Conservation (phyloP, 2,888 invertebrate species). For the Quadroppia sp. region DNA sequence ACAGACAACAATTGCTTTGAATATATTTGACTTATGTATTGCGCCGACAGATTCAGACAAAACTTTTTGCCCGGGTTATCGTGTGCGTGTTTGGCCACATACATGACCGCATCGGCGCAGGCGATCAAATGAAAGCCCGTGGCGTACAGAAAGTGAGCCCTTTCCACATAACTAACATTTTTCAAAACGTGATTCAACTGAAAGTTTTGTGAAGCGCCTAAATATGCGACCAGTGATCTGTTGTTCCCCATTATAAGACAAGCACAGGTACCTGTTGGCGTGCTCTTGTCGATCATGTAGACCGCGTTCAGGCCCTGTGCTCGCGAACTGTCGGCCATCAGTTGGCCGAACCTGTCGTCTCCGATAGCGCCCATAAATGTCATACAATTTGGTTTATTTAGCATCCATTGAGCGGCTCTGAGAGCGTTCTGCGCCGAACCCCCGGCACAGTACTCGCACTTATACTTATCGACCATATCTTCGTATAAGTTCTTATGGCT, state of each 20-base stretch:
- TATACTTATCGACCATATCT: slow-evolving; percentile 70
- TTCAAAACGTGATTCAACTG: slow-evolving; percentile 68
- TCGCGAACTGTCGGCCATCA: slow-evolving; percentile 71
- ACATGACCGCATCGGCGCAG: slow-evolving; percentile 62
- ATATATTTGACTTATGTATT: slow-evolving; percentile 83
- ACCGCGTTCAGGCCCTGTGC: slow-evolving; percentile 75
- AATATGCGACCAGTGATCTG: slow-evolving; percentile 81
- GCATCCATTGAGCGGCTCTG: slow-evolving; percentile 53
- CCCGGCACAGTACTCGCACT: slow-evolving; percentile 87
- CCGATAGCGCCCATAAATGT: slow-evolving; percentile 90
- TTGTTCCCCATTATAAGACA: slow-evolving; percentile 72
- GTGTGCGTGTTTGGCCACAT: slow-evolving; percentile 73
- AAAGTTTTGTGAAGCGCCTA: slow-evolving; percentile 79
- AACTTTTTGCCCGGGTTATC: slow-evolving; percentile 63
- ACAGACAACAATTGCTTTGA: slow-evolving; percentile 72
- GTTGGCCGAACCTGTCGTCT: slow-evolving; percentile 78
- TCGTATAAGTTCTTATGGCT: slow-evolving; percentile 70
- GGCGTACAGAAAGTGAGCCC: slow-evolving; percentile 78
- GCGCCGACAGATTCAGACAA: slow-evolving; percentile 91
- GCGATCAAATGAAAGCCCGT: slow-evolving; percentile 79
- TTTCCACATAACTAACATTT: slow-evolving; percentile 66
- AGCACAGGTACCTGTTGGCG: slow-evolving; percentile 91
- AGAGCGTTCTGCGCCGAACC: slow-evolving; percentile 92
- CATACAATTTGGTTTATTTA: not conserved
- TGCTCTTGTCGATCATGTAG: slow-evolving; percentile 72